Evolutionary conservation across 2,888 invertebrate genomes (phyloP).

Genomic region (Incurvaria masculella): DNA sequence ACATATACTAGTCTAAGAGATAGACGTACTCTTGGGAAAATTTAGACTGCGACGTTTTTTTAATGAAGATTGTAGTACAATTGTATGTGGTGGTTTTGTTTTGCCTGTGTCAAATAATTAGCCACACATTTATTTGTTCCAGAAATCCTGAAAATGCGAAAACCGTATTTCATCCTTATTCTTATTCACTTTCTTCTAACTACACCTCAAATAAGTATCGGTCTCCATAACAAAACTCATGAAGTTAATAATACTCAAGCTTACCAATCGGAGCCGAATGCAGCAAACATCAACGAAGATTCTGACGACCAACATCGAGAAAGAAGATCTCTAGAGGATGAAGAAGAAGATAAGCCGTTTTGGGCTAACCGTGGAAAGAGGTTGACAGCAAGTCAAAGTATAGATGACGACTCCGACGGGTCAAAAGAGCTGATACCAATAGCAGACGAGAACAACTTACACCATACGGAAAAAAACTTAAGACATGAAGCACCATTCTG

Average conservation of each 20-base stretch:
- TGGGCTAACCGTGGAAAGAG: conserved; percentile 30
- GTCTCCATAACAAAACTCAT: conserved; percentile 28
- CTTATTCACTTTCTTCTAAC: conserved; percentile 27
- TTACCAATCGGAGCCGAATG: conserved; percentile 21
- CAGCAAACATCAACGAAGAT: conserved; percentile 23
- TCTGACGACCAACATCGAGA: conserved; percentile 22
- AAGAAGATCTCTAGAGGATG: conserved; percentile 28
- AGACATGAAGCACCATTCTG: conserved; percentile 36
- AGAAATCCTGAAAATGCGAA: conserved; percentile 33
- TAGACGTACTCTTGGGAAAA: too few relatives aligned
- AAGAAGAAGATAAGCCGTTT: conserved; percentile 26
- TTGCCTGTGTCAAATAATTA: background rate
- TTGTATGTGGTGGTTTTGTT: background rate
- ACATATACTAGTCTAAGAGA: too few relatives aligned
- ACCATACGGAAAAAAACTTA: conserved; percentile 13
- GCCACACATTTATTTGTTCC: conserved; percentile 20
- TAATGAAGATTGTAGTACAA: too few relatives aligned
- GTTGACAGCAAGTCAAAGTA: conserved; percentile 12
- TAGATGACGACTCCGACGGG: conserved; percentile 18
- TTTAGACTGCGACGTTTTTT: too few relatives aligned
- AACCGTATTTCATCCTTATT: conserved; percentile 13
- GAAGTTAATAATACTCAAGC: conserved; percentile 25
- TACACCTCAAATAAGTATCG: conserved; percentile 28
- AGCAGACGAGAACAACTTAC: background rate
- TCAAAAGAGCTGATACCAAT: background rate